Conservation (phyloP, 2,888 invertebrate genomes). For the Bombyx huttoni region DNA sequence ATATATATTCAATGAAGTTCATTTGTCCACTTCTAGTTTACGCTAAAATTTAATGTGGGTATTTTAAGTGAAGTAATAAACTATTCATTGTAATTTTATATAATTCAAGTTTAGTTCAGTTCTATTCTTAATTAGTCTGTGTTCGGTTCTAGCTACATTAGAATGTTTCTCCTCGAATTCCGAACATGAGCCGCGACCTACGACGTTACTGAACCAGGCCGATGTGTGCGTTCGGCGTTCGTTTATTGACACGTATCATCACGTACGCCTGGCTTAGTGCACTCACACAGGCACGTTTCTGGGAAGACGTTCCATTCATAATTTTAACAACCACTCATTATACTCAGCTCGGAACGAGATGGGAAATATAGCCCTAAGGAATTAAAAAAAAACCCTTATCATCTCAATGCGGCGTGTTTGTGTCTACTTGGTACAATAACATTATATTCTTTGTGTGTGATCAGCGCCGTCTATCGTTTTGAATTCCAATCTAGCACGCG, state of each 20-base stretch:
- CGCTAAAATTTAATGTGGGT: too few species aligned
- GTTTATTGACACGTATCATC: slow-evolving; percentile 11
- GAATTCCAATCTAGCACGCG: slow-evolving; percentile 1
- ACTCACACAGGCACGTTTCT: slow-evolving; percentile 25
- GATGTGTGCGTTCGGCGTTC: slow-evolving; percentile 17
- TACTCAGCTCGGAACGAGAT: slow-evolving; percentile 39
- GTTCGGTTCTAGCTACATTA: background rate
- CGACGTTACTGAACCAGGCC: slow-evolving; percentile 3
- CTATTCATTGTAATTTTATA: too few species aligned
- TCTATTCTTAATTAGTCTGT: too few species aligned
- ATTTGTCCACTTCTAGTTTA: too few species aligned
- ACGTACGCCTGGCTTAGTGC: slow-evolving; percentile 11
- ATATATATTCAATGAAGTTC: too few species aligned
- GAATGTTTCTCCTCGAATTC: slow-evolving; percentile 7
- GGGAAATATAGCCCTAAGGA: slow-evolving; percentile 34
- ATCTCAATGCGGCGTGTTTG: slow-evolving; percentile 10
- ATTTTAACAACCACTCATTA: slow-evolving; percentile 67
- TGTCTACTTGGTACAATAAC: slow-evolving; percentile 5
- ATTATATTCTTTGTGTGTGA: slow-evolving; percentile 2
- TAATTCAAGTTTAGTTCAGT: too few species aligned
- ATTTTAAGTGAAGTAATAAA: too few species aligned
- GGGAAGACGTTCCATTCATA: slow-evolving; percentile 62
- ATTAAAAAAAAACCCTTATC: slow-evolving; percentile 27
- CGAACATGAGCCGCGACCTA: slow-evolving; percentile 15
- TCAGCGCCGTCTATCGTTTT: background rate